Evolutionary conservation across 30 jellyfish, hydroid and myxozoan genomes (phyloP), one percentile per base, ranked within the genome.

Genomic region (Aurelia aurita complex sp. Pacific): DNA sequence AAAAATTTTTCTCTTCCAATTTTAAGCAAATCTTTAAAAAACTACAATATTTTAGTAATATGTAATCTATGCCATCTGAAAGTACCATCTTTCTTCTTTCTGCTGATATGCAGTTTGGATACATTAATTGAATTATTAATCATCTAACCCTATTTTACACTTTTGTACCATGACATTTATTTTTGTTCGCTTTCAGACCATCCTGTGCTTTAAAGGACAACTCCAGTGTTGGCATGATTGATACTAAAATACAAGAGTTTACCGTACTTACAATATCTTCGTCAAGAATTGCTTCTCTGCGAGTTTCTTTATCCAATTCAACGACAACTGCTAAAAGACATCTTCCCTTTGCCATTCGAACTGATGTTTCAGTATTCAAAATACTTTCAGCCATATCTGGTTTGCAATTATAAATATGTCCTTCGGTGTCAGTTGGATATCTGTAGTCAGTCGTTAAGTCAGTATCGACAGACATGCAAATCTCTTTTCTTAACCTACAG

Each of bases 251-350:
- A 23, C 29, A 23, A 23, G 29, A 23, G 29, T 23, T 23, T 23
- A 69, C 34, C 17, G 5, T 4, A 73, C 88, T 54, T 77, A 77
- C 88, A 77, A 77, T 77, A 40, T 77, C 78, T 55, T 77, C 88
- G 42, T 77, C 65, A 40, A 61, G 23, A 17, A 77, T 71, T 32
- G 78, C 69, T 63, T 42, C 78, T 33, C 54, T 51, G 52, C 79
- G 69, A 35, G 78, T 76, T 14, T 61, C 69, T 43, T 63, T 29
- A 0, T 64, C 52, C 67, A 77, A 64, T n/a, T 42, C 88, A 1
- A 62, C 8, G 18, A 71, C 51, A 3, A 64, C 60, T 29, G 65
- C 69, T 51, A 77, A 40, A 71, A 51, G 68, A 32, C 51, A 62
- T n/a, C 64, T 40, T 77, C 57, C 33, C 19, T 63, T 10, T 57